These are phyloP conservation scores for Cistogaster globosa DNA, from an alignment of 2,888 invertebrate genomes.

Conservation along the genomic window DNA sequence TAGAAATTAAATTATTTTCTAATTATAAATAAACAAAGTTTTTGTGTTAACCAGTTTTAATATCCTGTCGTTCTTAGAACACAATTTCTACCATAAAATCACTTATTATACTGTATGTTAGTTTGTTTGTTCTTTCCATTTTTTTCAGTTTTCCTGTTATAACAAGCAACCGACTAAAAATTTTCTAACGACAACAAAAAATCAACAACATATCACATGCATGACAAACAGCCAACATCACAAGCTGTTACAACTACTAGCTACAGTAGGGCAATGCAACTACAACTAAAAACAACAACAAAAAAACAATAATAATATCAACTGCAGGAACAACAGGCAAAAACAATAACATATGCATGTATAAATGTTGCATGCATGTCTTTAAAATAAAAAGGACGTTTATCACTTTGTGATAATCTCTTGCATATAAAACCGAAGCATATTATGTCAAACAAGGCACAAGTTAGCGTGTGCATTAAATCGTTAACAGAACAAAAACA, in stretches of 20 bases:
- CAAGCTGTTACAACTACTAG: slow-evolving; percentile 49
- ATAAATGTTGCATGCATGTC: slow-evolving; percentile 71
- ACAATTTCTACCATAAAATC: slow-evolving; percentile 64
- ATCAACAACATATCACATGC: slow-evolving; percentile 71
- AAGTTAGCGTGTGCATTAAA: slow-evolving; percentile 73
- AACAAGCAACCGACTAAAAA: slow-evolving; percentile 36
- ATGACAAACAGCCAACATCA: slow-evolving; percentile 68
- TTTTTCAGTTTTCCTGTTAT: background rate
- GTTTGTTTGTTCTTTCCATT: background rate
- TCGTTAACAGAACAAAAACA: slow-evolving; percentile 56
- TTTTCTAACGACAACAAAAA: slow-evolving; percentile 52
- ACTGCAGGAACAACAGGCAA: slow-evolving; percentile 52
- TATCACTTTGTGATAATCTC: slow-evolving; percentile 71
- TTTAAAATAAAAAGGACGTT: slow-evolving; percentile 72
- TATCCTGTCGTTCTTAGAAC: slow-evolving; percentile 68
- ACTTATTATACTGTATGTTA: slow-evolving; percentile 11
- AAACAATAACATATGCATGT: slow-evolving; percentile 66
- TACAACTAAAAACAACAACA: slow-evolving; percentile 38
- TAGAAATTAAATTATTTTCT: slow-evolving; percentile 53
- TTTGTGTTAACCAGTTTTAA: slow-evolving; percentile 63
- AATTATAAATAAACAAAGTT: slow-evolving; percentile 65
- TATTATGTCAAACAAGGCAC: slow-evolving; percentile 74
- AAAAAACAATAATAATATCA: slow-evolving; percentile 59
- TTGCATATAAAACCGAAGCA: slow-evolving; percentile 68
- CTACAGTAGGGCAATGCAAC: slow-evolving; percentile 65